phyloP scores from a whole-genome alignment of 2,113 vertebrate species.

The Oreamnos americanus region DNA sequence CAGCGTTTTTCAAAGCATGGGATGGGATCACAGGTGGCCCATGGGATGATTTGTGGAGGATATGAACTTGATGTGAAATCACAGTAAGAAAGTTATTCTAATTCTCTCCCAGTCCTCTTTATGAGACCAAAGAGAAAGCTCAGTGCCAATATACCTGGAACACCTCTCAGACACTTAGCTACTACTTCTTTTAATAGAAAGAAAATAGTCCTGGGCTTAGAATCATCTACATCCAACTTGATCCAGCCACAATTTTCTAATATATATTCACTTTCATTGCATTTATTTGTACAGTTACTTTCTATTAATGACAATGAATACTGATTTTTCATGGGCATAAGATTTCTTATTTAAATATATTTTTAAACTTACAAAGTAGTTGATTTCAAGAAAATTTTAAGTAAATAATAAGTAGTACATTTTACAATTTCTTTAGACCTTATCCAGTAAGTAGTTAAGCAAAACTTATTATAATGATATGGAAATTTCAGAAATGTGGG shows the following conservation, averaged over 20 bases:
- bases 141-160: neutral
- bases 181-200: neutral
- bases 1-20: neutral
- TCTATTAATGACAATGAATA: neutral
- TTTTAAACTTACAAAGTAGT: neutral
- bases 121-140: neutral
- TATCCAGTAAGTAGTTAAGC: neutral
- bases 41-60: neutral
- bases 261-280: neutral
- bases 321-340: neutral
- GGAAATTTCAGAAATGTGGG: neutral
- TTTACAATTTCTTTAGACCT: constrained; percentile 20
- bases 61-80: neutral
- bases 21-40: neutral
- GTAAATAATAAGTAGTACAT: neutral
- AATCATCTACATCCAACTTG: neutral
- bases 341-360: neutral
- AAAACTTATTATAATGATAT: neutral
- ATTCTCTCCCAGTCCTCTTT: neutral
- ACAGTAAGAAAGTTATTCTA: neutral
- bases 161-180: neutral
- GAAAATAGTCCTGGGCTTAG: neutral
- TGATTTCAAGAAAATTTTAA: neutral
- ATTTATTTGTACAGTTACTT: neutral
- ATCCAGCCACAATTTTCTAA: neutral